Conservation (phyloP, 2,888 invertebrate species). For the Xanthostigma xanthostigma region DNA sequence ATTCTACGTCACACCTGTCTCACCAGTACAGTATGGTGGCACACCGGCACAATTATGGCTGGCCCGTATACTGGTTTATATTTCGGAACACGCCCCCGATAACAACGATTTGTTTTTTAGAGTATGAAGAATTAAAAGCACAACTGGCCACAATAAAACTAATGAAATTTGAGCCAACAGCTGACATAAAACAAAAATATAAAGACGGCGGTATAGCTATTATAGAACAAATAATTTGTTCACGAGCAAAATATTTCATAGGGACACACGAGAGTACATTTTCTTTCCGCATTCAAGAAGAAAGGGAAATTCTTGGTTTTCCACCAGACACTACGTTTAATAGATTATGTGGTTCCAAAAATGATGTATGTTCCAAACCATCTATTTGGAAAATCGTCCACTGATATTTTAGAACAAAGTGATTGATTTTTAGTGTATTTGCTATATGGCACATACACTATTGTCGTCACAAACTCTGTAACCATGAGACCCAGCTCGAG, state of each 20-base stretch:
- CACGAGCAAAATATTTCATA: slow-evolving; percentile 72
- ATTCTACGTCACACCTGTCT: too few species aligned
- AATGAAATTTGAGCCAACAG: slow-evolving; percentile 29
- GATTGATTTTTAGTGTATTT: background rate
- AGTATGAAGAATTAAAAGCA: slow-evolving; percentile 32
- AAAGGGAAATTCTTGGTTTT: slow-evolving; percentile 88
- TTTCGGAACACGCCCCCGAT: too few species aligned
- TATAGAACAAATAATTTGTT: slow-evolving; percentile 90
- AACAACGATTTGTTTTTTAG: slow-evolving; percentile 21
- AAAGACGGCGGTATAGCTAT: slow-evolving; percentile 83
- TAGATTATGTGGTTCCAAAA: slow-evolving; percentile 54
- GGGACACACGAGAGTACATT: slow-evolving; percentile 94
- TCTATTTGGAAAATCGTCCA: slow-evolving; percentile 62
- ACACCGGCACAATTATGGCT: too few species aligned
- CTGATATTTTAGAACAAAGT: slow-evolving; percentile 21
- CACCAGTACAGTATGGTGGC: too few species aligned
- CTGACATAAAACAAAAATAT: slow-evolving; percentile 33
- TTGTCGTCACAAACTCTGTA: too few species aligned
- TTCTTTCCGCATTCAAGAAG: slow-evolving; percentile 92
- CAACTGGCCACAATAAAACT: slow-evolving; percentile 27
- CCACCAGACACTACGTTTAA: slow-evolving; percentile 72
- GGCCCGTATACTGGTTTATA: too few species aligned
- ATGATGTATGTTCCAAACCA: slow-evolving; percentile 52
- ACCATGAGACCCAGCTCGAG: too few species aligned
- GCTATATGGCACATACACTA: too few species aligned